These are phyloP conservation scores for Oscheius onirici DNA, from an alignment of 2,888 invertebrate species.

Conservation along the genomic window DNA sequence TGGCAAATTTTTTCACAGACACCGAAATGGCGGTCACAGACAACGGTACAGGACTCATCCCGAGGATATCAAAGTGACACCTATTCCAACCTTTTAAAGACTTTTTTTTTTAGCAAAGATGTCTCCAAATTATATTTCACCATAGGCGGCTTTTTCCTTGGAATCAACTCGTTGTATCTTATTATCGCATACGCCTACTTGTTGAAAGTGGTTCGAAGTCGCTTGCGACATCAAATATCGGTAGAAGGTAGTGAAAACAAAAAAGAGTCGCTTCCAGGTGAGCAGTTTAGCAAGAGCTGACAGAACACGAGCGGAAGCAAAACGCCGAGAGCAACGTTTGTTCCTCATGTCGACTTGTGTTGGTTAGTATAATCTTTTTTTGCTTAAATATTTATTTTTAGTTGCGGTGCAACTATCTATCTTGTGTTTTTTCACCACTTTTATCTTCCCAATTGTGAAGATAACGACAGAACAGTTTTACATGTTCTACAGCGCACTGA, in stretches of 20 bases:
- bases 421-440: conserved; percentile 9
- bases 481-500: conserved; percentile 32
- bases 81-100: too few species aligned
- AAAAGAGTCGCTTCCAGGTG: background rate
- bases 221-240: conserved; percentile 12
- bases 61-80: conserved; percentile 22
- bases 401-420: conserved; percentile 26
- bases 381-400: background rate
- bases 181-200: conserved; percentile 25
- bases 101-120: conserved; percentile 7
- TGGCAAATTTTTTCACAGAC: conserved; percentile 18
- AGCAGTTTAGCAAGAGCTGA: background rate
- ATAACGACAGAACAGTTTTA: conserved; percentile 32
- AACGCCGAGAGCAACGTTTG: conserved; percentile 7
- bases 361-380: background rate
- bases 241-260: background rate
- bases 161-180: conserved; percentile 22
- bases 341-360: conserved; percentile 24
- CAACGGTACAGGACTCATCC: conserved; percentile 10
- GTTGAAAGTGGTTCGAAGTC: background rate
- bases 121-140: conserved; percentile 15
- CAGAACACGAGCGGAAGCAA: conserved; percentile 4
- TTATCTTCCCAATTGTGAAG: background rate
- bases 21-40: background rate
- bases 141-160: conserved; percentile 24